Conservation (phyloP, 2,113 vertebrate genomes). For the Tupaia tana region DNA sequence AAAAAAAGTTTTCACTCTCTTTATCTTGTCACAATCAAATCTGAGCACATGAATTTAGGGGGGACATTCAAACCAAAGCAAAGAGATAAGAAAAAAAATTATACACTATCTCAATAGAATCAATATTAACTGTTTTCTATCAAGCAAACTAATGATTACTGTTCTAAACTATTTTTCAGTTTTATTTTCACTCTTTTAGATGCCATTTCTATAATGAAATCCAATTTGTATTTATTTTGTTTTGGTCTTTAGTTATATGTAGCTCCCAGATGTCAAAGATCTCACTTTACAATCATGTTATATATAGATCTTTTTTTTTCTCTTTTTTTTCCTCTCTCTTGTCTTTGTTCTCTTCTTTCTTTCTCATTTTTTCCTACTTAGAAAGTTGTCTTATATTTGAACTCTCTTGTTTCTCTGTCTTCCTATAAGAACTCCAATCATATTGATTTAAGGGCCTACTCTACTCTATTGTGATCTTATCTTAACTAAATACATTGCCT, state of each 20-base stretch:
- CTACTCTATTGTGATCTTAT: neutral
- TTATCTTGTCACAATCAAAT: no score
- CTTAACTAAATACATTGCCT: neutral
- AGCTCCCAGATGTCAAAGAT: neutral
- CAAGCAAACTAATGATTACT: neutral
- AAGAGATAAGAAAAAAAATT: neutral
- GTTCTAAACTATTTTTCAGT: neutral
- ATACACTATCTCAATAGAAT: neutral
- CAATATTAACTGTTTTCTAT: neutral
- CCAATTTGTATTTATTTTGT: neutral
- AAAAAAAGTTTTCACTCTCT: no score
- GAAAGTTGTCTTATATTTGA: neutral
- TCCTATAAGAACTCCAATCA: neutral
- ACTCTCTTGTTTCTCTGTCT: neutral
- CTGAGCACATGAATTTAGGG: no score
- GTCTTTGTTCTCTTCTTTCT: neutral
- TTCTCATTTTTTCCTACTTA: neutral
- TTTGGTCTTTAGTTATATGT: neutral
- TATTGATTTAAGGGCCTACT: neutral
- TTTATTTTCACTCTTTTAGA: conserved; percentile 12
- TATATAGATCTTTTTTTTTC: neutral
- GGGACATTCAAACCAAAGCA: no score
- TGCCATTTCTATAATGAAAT: neutral
- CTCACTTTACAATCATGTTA: neutral
- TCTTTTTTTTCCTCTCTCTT: neutral